Conservation (phyloP, 1,140 invertebrate species). For the Ruditapes philippinarum region DNA sequence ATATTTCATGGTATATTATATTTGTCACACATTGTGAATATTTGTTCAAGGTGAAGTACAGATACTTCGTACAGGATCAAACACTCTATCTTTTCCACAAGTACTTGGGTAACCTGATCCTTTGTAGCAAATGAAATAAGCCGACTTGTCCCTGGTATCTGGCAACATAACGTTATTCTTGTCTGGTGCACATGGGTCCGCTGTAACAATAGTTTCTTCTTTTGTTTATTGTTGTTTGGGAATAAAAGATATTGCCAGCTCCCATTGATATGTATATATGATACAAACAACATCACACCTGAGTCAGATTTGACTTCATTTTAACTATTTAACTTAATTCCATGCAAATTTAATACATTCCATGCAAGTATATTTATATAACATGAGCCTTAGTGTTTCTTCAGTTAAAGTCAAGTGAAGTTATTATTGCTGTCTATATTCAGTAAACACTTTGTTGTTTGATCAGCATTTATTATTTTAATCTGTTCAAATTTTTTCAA, state of each 20-base stretch:
- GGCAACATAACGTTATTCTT: slow-evolving; percentile 41
- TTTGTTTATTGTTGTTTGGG: slow-evolving; percentile 4
- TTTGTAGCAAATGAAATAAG: slow-evolving; percentile 39
- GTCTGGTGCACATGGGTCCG: slow-evolving; percentile 52
- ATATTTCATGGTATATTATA: too few relatives aligned
- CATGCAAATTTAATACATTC: background rate
- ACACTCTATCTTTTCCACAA: slow-evolving; percentile 33
- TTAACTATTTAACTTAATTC: background rate
- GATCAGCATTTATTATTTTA: too few relatives aligned
- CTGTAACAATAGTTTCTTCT: slow-evolving; percentile 31
- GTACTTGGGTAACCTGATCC: background rate
- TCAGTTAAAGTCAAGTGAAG: too few relatives aligned
- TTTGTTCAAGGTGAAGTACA: slow-evolving; percentile 47
- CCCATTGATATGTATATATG: background rate
- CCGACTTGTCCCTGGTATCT: slow-evolving; percentile 31
- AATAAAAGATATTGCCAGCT: background rate
- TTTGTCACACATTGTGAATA: too few relatives aligned
- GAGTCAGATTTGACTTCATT: background rate
- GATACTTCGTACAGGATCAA: slow-evolving; percentile 39
- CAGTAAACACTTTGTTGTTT: too few relatives aligned
- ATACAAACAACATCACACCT: background rate
- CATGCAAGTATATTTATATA: background rate
- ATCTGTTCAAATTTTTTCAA: too few relatives aligned
- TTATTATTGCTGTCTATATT: background rate
- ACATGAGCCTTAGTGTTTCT: background rate